These are phyloP conservation scores for Sceloporus undulatus DNA, from an alignment of 2,113 vertebrate genomes.

Conservation along the genomic window DNA sequence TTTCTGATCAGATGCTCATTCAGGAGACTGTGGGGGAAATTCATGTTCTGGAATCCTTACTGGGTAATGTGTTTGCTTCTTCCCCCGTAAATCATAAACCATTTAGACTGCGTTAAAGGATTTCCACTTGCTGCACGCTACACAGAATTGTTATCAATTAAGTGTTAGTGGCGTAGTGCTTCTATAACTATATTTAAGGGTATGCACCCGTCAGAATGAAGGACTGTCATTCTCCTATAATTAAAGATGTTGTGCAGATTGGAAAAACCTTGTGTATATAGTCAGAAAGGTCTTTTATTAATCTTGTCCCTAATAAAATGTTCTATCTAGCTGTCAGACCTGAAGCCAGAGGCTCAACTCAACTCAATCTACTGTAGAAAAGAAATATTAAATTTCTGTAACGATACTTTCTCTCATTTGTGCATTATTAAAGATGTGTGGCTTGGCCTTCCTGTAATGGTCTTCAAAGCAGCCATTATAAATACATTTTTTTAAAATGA, in stretches of 20 bases:
- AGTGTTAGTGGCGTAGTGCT: slow-evolving; percentile 11
- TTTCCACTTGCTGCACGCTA: not conserved
- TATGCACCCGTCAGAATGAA: not conserved
- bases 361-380: not conserved
- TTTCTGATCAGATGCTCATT: not conserved
- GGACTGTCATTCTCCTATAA: slow-evolving; percentile 1
- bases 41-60: not conserved
- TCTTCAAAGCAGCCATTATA: not conserved
- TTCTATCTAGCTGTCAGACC: not conserved
- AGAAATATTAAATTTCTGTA: not conserved
- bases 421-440: not conserved
- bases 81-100: not conserved
- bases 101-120: not conserved
- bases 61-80: slow-evolving; percentile 17
- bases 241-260: slow-evolving; percentile 14
- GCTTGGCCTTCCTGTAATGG: not conserved
- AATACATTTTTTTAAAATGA: not conserved
- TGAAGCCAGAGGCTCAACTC: too few species aligned
- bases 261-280: not conserved
- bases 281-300: not conserved
- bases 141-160: not conserved
- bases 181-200: slow-evolving; percentile 7
- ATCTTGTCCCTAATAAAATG: not conserved
- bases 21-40: slow-evolving; percentile 1
- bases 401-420: not conserved